These are phyloP conservation scores for Solen grandis DNA, from an alignment of 1,140 invertebrate genomes.

Conservation along the genomic window DNA sequence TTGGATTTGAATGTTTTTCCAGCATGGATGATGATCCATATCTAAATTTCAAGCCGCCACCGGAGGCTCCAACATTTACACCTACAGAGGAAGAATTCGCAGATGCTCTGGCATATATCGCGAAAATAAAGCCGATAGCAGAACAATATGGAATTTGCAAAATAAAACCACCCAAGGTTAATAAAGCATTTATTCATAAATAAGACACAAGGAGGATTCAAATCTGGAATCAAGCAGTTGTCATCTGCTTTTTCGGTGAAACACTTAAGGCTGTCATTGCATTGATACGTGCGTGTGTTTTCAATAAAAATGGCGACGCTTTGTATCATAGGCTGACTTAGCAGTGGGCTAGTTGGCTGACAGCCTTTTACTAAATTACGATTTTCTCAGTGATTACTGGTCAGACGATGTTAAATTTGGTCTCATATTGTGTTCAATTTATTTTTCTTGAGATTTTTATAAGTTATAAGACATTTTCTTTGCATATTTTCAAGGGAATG, in stretches of 20 bases:
- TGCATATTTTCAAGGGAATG: neutral
- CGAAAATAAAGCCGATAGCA: constrained; percentile 90
- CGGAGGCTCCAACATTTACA: constrained; percentile 92
- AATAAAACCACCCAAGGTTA: constrained; percentile 90
- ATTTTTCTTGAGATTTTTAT: neutral
- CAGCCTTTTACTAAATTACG: constrained; percentile 46
- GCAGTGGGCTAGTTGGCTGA: too few species aligned
- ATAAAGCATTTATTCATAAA: too few species aligned
- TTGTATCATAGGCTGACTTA: constrained; percentile 67
- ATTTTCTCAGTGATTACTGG: constrained; percentile 16
- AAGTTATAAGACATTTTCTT: neutral
- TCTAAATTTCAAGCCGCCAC: constrained; percentile 79
- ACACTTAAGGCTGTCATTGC: too few species aligned
- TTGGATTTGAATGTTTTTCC: constrained; percentile 1
- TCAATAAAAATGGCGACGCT: constrained; percentile 78
- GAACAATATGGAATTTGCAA: constrained; percentile 94
- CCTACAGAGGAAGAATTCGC: constrained; percentile 94
- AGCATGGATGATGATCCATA: constrained; percentile 65
- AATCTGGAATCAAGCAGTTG: too few species aligned
- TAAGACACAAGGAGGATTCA: too few species aligned
- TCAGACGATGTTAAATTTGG: constrained; percentile 27
- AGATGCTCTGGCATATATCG: constrained; percentile 95
- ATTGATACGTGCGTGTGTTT: constrained; percentile 67
- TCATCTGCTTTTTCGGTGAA: too few species aligned
- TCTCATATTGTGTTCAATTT: constrained; percentile 46